phyloP scores from a whole-genome alignment of 2,888 invertebrate species.

The Drosophila stalkeri region DNA sequence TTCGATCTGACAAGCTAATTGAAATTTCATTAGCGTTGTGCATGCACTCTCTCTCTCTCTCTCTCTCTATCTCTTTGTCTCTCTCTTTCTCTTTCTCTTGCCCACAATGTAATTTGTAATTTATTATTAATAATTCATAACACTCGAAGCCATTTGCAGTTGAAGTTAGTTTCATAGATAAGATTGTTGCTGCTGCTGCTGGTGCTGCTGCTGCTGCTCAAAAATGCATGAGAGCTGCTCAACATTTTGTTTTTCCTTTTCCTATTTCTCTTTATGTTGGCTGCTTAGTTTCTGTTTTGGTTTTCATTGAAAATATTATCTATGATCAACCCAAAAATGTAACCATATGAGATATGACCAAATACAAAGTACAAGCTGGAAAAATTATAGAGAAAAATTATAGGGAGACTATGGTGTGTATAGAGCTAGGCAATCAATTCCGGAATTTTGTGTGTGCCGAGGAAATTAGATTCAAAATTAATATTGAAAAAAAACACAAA shows the following conservation, averaged over 20 bases:
- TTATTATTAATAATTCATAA: constrained; percentile 83
- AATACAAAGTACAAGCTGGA: constrained; percentile 23
- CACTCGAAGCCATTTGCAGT: constrained; percentile 61
- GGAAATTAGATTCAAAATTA: constrained; percentile 20
- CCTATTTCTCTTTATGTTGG: constrained; percentile 2
- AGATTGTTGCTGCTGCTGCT: constrained; percentile 49
- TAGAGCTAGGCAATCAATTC: not conserved
- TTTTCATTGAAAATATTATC: constrained; percentile 68
- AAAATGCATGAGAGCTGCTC: constrained; percentile 42
- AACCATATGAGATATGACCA: constrained; percentile 29
- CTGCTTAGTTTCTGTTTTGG: constrained; percentile 38
- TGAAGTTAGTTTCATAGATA: constrained; percentile 49
- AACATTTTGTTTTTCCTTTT: constrained; percentile 18
- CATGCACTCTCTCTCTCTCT: constrained; percentile 20
- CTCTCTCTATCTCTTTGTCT: not conserved
- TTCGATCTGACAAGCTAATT: constrained; percentile 75
- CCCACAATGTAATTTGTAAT: constrained; percentile 71
- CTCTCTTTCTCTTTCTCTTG: not conserved
- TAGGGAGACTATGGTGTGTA: not conserved
- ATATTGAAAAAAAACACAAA: not conserved
- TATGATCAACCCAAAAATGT: constrained; percentile 48
- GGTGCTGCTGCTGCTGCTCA: constrained; percentile 21
- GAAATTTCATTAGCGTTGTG: constrained; percentile 81
- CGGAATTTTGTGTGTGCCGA: not conserved
- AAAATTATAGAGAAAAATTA: constrained; percentile 6